Percentiles rank a stretch among this genome's conserved stretches.
These are phyloP conservation scores for Ophthalmolycus amberensis DNA, from an alignment of 2,113 vertebrate species.

Conservation along the genomic window DNA sequence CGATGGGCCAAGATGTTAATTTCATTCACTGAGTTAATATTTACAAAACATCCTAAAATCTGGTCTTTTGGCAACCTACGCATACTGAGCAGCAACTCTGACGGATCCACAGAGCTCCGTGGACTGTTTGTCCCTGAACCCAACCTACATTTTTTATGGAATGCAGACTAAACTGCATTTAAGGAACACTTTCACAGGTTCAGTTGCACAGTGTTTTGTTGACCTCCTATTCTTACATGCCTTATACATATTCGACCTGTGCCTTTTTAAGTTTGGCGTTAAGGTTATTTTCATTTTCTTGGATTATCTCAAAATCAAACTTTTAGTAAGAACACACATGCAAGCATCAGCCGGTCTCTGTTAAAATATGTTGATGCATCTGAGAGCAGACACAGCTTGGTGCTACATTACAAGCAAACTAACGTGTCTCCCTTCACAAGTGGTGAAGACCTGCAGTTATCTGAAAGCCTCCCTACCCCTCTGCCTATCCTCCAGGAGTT, in stretches of 20 bases:
- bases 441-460: not conserved
- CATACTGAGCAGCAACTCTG: not conserved
- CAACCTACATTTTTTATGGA: not conserved
- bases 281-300: not conserved
- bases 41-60: slow-evolving; percentile 11
- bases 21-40: not conserved
- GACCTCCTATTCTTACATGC: not conserved
- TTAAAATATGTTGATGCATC: not conserved
- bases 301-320: not conserved
- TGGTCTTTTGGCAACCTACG: slow-evolving; percentile 1
- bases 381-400: not conserved
- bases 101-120: not conserved
- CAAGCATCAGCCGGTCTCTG: not conserved
- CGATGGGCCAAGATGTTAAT: slow-evolving; percentile 6
- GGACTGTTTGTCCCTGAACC: not conserved
- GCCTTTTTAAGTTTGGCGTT: not conserved
- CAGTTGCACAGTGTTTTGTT: not conserved
- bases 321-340: not conserved
- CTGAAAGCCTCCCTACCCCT: not conserved
- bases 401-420: not conserved
- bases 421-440: not conserved
- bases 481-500: not conserved
- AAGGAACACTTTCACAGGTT: not conserved
- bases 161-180: not conserved
- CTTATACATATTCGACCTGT: not conserved